Percentiles rank a stretch among this genome's conserved stretches.
Evolutionary conservation across 2,113 vertebrate species (phyloP).

Genomic region (Neomonachus schauinslandi): DNA sequence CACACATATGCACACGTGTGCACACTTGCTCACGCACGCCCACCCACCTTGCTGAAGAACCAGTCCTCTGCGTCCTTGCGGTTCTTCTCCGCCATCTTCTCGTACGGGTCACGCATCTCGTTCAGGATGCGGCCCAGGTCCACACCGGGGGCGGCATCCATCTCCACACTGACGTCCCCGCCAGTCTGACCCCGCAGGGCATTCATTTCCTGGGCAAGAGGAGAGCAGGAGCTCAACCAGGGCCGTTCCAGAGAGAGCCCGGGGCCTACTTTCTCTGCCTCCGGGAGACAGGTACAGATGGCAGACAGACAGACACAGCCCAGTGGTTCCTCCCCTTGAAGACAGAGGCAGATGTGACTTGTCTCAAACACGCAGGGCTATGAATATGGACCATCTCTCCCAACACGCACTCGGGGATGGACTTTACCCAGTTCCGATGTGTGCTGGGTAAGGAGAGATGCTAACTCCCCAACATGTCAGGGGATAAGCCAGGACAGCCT

Average conservation of each 20-base stretch:
- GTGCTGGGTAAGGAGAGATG: neutral
- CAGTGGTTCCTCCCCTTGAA: neutral
- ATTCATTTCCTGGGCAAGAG: slow-evolving; percentile 78
- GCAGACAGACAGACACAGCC: neutral
- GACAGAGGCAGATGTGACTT: neutral
- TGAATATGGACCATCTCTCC: neutral
- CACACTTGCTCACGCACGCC: neutral
- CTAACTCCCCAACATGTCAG: accelerated
- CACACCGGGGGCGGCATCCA: slow-evolving; percentile 82
- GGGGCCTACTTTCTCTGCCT: neutral
- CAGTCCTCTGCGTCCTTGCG: slow-evolving; percentile 86
- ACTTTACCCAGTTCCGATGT: accelerated
- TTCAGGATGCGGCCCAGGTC: slow-evolving; percentile 86
- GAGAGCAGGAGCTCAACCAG: slow-evolving; percentile 77
- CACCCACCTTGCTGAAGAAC: slow-evolving; percentile 86
- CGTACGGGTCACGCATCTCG: slow-evolving; percentile 86
- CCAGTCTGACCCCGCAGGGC: slow-evolving; percentile 83
- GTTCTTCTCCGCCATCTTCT: slow-evolving; percentile 87
- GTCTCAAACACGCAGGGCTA: accelerated
- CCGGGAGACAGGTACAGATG: neutral
- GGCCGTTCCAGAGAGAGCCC: neutral
- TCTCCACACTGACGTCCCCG: slow-evolving; percentile 84
- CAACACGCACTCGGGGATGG: accelerated
- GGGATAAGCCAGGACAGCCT: no score
- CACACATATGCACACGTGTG: neutral